These are phyloP conservation scores for Rhadina sibilatrix DNA, from an alignment of 2,113 vertebrate genomes.

Conservation along the genomic window DNA sequence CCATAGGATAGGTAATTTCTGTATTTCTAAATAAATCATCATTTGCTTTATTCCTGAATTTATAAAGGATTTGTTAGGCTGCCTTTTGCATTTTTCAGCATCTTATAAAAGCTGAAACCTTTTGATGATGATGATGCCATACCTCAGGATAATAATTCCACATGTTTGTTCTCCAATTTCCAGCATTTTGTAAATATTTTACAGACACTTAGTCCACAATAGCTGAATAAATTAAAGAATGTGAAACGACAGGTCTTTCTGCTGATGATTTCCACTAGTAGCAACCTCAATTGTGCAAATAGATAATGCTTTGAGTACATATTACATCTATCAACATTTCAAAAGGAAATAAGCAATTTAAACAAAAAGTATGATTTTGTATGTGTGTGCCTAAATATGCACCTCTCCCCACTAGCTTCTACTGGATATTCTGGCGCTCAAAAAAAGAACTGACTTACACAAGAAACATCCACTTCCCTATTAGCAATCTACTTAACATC, in stretches of 20 bases:
- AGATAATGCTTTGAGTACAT: not conserved
- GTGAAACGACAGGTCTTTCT: not conserved
- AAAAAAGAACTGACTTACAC: not conserved
- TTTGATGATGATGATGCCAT: no score
- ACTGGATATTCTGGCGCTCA: not conserved
- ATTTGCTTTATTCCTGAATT: not conserved
- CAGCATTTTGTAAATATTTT: not conserved
- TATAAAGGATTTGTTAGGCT: not conserved
- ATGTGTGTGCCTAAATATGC: not conserved
- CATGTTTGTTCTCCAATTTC: not conserved
- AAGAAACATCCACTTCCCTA: not conserved
- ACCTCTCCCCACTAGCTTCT: not conserved
- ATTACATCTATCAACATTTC: not conserved
- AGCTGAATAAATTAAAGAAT: not conserved
- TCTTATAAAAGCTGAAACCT: not conserved
- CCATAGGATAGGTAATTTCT: not conserved
- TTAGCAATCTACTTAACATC: not conserved
- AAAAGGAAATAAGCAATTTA: not conserved
- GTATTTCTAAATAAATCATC: not conserved
- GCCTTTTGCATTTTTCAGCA: not conserved
- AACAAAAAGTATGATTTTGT: not conserved
- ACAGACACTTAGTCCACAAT: not conserved
- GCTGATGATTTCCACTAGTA: not conserved
- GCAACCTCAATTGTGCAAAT: not conserved
- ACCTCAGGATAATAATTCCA: not conserved